These are phyloP conservation scores for Glaucopsyche alexis DNA, from an alignment of 2,888 invertebrate species.

Conservation along the genomic window DNA sequence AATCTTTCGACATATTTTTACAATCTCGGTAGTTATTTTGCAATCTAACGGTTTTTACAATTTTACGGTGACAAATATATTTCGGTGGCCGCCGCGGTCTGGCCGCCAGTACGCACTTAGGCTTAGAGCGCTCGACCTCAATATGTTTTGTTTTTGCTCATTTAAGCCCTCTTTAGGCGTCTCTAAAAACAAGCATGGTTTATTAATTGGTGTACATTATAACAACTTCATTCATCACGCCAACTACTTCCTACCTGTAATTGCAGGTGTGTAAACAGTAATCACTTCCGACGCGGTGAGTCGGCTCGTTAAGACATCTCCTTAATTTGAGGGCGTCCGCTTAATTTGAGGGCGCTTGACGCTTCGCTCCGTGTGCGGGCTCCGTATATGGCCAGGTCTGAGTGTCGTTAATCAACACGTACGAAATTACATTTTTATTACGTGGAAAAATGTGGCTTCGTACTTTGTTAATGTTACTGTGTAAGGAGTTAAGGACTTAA, in stretches of 20 bases:
- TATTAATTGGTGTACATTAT: constrained; percentile 23
- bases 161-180: not conserved
- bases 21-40: too few relatives aligned
- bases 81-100: too few relatives aligned
- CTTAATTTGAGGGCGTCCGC: constrained; percentile 43
- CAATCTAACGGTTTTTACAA: too few relatives aligned
- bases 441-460: constrained; percentile 34
- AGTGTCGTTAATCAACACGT: constrained; percentile 46
- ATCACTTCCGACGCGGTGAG: constrained; percentile 42
- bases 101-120: too few relatives aligned
- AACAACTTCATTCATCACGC: constrained; percentile 12
- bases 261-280: constrained; percentile 8
- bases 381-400: constrained; percentile 57
- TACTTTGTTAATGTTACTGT: constrained; percentile 31
- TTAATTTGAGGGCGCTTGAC: constrained; percentile 49
- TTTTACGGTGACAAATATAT: too few relatives aligned
- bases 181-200: not conserved
- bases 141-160: too few relatives aligned
- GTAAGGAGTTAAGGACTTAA: constrained; percentile 29
- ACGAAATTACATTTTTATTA: constrained; percentile 46
- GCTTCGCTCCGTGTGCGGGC: constrained; percentile 61
- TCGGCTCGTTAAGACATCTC: constrained; percentile 57
- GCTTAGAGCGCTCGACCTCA: too few relatives aligned
- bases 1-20: too few relatives aligned
- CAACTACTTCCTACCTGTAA: constrained; percentile 2